These are phyloP conservation scores for Thereva unica DNA, from an alignment of 2,888 invertebrate genomes.

Conservation along the genomic window DNA sequence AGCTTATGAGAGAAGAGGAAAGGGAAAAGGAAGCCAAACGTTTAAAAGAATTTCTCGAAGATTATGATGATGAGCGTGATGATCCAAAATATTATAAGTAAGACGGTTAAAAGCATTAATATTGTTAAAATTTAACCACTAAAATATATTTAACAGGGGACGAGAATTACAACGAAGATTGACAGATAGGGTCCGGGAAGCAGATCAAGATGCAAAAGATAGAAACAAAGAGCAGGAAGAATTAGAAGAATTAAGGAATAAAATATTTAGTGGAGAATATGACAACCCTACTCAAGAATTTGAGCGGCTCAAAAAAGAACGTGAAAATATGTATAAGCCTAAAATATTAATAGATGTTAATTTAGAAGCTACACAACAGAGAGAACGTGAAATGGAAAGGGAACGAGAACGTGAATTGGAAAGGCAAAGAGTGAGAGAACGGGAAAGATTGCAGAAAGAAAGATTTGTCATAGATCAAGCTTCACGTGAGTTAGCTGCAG, in stretches of 20 bases:
- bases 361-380: slow-evolving; percentile 65
- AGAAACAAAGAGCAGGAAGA: slow-evolving; percentile 87
- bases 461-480: slow-evolving; percentile 64
- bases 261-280: slow-evolving; percentile 72
- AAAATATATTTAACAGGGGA: slow-evolving; percentile 62
- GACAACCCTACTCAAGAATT: slow-evolving; percentile 69
- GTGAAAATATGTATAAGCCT: slow-evolving; percentile 83
- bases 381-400: slow-evolving; percentile 64
- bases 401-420: slow-evolving; percentile 60
- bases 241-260: slow-evolving; percentile 78
- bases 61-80: slow-evolving; percentile 97
- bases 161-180: slow-evolving; percentile 89
- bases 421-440: slow-evolving; percentile 55
- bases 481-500: slow-evolving; percentile 65
- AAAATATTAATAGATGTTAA: slow-evolving; percentile 76
- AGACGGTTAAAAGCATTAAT: slow-evolving; percentile 46
- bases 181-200: slow-evolving; percentile 90
- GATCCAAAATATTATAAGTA: slow-evolving; percentile 94
- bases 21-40: slow-evolving; percentile 89
- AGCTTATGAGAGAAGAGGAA: slow-evolving; percentile 82
- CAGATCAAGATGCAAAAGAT: slow-evolving; percentile 89
- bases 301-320: slow-evolving; percentile 71
- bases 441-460: slow-evolving; percentile 54
- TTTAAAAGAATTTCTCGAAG: slow-evolving; percentile 96
- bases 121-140: slow-evolving; percentile 28